Evolutionary conservation across 2,888 invertebrate genomes (phyloP).

Genomic region (Heliconius sara): DNA sequence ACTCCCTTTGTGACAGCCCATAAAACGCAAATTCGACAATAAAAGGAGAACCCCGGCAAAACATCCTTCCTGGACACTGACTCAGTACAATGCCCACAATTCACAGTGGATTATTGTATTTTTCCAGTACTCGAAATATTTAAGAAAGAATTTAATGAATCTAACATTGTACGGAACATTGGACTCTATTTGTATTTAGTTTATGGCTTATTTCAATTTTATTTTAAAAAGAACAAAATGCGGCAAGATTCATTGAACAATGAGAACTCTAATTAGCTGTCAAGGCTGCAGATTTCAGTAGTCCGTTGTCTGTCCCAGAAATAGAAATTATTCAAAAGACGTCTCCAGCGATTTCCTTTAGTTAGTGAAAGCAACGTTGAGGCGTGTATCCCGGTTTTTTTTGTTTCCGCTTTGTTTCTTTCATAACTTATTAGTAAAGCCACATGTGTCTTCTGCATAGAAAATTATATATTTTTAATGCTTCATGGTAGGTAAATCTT

Average conservation of each 20-base stretch:
- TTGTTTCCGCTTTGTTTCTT: constrained; percentile 51
- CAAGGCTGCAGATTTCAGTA: constrained; percentile 72
- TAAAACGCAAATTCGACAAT: constrained; percentile 84
- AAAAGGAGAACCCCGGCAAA: constrained; percentile 80
- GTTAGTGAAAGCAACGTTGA: constrained; percentile 67
- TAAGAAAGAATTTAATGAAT: constrained; percentile 80
- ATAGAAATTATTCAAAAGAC: constrained; percentile 80
- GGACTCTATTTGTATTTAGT: constrained; percentile 55
- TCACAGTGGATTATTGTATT: constrained; percentile 82
- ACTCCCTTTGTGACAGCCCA: constrained; percentile 74
- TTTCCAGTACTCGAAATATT: constrained; percentile 80
- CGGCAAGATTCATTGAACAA: constrained; percentile 80
- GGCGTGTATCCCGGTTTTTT: constrained; percentile 57
- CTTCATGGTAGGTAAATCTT: not conserved
- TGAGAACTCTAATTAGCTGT: constrained; percentile 83
- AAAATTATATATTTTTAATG: not conserved
- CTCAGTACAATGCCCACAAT: constrained; percentile 80
- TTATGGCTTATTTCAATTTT: constrained; percentile 55
- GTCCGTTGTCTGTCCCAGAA: constrained; percentile 73
- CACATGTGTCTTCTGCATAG: not conserved
- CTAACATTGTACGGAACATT: constrained; percentile 57
- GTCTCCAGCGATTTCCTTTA: constrained; percentile 79
- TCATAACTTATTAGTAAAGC: constrained; percentile 20
- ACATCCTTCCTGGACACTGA: constrained; percentile 83
- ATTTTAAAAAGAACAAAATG: constrained; percentile 52